Base-by-base conservation (phyloP, 2,888 invertebrate species). In the Leucozona laternaria region DNA sequence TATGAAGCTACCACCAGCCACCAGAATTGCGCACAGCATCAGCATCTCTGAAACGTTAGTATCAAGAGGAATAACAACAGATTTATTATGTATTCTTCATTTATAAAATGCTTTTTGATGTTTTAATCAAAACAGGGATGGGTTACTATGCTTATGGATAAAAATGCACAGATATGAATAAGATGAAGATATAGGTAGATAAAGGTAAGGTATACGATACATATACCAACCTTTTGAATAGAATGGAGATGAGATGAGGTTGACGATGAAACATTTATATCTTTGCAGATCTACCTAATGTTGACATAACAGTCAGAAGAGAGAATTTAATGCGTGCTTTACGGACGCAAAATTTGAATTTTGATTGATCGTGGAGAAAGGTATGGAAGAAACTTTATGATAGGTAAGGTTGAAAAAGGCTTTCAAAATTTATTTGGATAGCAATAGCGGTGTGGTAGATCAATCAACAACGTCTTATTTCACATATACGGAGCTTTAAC, bases 21-120 rank as follows among this genome's bases (percentile, higher is more conserved):
- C 20, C 34, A n/a, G n/a, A n/a, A n/a, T n/a, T n/a, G n/a, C n/a
- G 15, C 28, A 53, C 25, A 7, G 31, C 71, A 58, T n/a, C 22
- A 73, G 28, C 53, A 40, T 62, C 60, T 37, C 37, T 37, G 22
- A 15, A 37, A 15, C 13, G n/a, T 25, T 15, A 25, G 15, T 58
- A 37, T 37, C 20, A 11, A 20, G 31, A 45, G 60, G 43, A 77
- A 81, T 70, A n/a, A 70, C 81, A 73, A 70, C 81, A 73, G 62
- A 81, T 86, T 86, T 86, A 86, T 86, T 86, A 86, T 81, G 85
- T 81, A 86, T 81, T 86, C 81, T 75, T 86, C 73, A 64, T 37
- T 78, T 70, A 81, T 72, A 70, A 81, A 81, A 86, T 78, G 85
- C 77, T 68, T 86, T 86, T 86, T 86, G 85, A 86, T 86, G 85